These are phyloP conservation scores for Drosophila quinaria DNA, from an alignment of 2,888 invertebrate genomes.

Conservation along the genomic window DNA sequence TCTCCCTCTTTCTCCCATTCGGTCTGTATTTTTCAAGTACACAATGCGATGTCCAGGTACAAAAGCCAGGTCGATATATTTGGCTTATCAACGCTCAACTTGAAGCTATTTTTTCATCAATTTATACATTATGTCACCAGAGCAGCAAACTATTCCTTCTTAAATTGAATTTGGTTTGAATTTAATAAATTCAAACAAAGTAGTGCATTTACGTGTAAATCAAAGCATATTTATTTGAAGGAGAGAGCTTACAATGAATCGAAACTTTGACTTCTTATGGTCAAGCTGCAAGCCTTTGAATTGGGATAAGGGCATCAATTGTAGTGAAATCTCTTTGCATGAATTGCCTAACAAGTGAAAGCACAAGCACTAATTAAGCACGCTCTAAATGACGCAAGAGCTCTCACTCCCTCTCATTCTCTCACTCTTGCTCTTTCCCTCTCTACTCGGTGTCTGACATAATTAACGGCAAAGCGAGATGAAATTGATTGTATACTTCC, in stretches of 20 bases:
- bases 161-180: no score
- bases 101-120: background rate
- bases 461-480: constrained; percentile 48
- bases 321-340: constrained; percentile 26
- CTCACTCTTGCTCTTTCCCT: background rate
- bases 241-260: background rate
- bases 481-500: constrained; percentile 35
- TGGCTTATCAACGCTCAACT: constrained; percentile 19
- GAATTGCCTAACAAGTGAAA: constrained; percentile 29
- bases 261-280: background rate
- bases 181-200: background rate
- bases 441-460: constrained; percentile 28
- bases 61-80: constrained; percentile 15
- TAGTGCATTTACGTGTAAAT: constrained; percentile 1
- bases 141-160: background rate
- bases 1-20: background rate
- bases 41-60: constrained; percentile 11
- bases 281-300: constrained; percentile 6
- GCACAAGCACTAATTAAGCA: constrained; percentile 46
- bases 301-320: constrained; percentile 20
- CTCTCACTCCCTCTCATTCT: background rate
- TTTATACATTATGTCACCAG: background rate
- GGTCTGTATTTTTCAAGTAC: constrained; percentile 35
- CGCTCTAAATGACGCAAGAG: constrained; percentile 45
- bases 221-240: background rate